Percentiles rank a stretch among this genome's conserved stretches.
phyloP scores from a whole-genome alignment of 30 jellyfish, hydroid and myxozoan genomes.

The Chironex yamaguchii region DNA sequence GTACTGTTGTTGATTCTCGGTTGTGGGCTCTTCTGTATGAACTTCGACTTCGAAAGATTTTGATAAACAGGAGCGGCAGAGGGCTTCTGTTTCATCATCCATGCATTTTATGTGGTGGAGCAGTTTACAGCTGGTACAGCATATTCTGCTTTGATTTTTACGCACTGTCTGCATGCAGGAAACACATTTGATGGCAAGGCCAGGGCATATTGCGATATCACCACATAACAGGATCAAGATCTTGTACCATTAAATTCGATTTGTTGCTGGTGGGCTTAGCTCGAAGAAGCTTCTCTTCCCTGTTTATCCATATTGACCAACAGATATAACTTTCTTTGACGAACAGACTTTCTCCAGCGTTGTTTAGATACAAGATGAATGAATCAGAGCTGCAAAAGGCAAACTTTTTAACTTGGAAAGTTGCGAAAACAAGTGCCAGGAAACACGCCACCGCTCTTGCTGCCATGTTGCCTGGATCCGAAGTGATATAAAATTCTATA shows the following conservation, averaged over 20 bases:
- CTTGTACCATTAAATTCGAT: constrained; percentile 25
- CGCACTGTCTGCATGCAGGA: constrained; percentile 11
- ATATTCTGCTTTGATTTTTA: constrained; percentile 57
- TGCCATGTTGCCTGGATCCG: no score
- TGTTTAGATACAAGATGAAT: constrained; percentile 4
- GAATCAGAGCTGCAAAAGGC: no score
- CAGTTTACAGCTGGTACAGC: constrained; percentile 30
- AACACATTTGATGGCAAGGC: constrained; percentile 24
- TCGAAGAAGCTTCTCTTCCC: not conserved
- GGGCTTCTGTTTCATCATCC: constrained; percentile 51
- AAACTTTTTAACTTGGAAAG: no score
- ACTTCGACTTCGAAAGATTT: constrained; percentile 41
- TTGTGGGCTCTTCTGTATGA: constrained; percentile 42
- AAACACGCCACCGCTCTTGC: not conserved
- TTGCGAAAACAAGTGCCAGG: constrained; percentile 9
- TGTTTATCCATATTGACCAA: constrained; percentile 23
- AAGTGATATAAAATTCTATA: no score
- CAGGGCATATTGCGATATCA: constrained; percentile 56
- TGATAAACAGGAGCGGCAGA: constrained; percentile 52
- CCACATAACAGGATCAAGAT: constrained; percentile 51
- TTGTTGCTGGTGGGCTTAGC: no score
- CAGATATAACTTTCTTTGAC: no score
- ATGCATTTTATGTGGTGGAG: constrained; percentile 54
- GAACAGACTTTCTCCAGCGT: no score
- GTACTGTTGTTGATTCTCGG: constrained; percentile 38